Percentiles rank a stretch among this genome's conserved stretches.
phyloP scores from a whole-genome alignment of 2,888 invertebrate species.

The Alentia gelatinosa region DNA sequence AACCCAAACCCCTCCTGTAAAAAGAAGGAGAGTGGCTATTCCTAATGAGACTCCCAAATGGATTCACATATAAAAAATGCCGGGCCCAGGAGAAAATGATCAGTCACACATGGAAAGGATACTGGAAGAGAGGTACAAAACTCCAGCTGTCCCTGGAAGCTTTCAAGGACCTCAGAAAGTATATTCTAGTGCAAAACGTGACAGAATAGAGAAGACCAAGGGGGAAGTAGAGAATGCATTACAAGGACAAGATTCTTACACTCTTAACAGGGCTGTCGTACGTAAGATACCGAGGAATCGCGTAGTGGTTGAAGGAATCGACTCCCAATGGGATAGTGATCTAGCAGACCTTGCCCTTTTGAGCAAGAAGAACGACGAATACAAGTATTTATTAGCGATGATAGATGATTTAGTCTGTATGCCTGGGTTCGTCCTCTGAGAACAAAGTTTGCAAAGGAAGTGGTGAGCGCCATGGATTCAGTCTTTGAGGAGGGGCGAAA shows the following conservation, averaged over 20 bases:
- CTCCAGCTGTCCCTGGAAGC: not conserved
- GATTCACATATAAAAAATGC: not conserved
- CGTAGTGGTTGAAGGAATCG: not conserved
- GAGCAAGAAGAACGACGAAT: slow-evolving; percentile 20
- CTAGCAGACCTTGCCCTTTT: not conserved
- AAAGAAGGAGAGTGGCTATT: no score
- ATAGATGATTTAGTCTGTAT: slow-evolving; percentile 30
- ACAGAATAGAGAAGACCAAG: not conserved
- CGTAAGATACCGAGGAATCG: not conserved
- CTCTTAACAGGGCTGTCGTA: not conserved
- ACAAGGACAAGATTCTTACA: not conserved
- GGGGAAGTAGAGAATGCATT: not conserved
- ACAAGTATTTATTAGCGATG: not conserved
- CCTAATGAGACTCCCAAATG: not conserved
- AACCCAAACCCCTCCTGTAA: no score
- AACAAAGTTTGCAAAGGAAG: slow-evolving; percentile 9
- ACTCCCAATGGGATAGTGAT: slow-evolving; percentile 31
- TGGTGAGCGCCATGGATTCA: not conserved
- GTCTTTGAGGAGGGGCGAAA: slow-evolving; percentile 13
- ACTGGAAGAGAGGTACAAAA: not conserved
- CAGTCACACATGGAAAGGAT: not conserved
- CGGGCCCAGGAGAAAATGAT: not conserved
- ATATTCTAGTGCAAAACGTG: not conserved
- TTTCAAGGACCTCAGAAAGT: slow-evolving; percentile 7
- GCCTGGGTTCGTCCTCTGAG: slow-evolving; percentile 20